These are phyloP conservation scores for Cephus runcator DNA, from an alignment of 2,888 invertebrate species.

Conservation along the genomic window DNA sequence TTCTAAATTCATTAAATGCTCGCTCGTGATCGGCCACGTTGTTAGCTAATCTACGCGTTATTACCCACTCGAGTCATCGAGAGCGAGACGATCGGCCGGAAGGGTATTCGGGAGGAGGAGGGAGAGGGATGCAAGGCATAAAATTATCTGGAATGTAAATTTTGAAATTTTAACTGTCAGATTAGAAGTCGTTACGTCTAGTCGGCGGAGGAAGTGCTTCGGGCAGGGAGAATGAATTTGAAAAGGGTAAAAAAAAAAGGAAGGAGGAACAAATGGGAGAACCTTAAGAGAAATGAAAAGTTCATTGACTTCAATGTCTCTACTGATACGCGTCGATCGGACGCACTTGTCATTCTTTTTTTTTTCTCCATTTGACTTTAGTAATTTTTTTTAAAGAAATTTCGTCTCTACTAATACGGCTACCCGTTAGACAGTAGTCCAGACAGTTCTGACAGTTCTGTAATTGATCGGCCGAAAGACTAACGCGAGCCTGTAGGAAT, in stretches of 20 bases:
- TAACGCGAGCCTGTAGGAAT: slow-evolving; percentile 18
- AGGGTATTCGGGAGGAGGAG: background rate
- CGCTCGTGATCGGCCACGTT: slow-evolving; percentile 7
- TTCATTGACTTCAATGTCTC: slow-evolving; percentile 24
- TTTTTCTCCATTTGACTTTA: background rate
- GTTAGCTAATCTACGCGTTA: slow-evolving; percentile 33
- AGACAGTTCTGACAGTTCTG: slow-evolving; percentile 41
- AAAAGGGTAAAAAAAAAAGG: background rate
- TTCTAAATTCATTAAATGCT: slow-evolving; percentile 35
- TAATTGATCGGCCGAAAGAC: slow-evolving; percentile 38
- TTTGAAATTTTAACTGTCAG: slow-evolving; percentile 19
- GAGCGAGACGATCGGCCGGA: background rate
- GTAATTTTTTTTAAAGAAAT: background rate
- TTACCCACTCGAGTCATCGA: background rate
- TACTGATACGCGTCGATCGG: slow-evolving; percentile 1
- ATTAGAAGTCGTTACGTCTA: slow-evolving; percentile 14
- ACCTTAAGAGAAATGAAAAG: background rate
- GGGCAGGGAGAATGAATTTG: background rate
- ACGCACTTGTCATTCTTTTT: slow-evolving; percentile 2
- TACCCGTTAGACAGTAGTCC: slow-evolving; percentile 26
- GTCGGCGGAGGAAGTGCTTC: slow-evolving; percentile 2
- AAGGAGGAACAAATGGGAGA: slow-evolving; percentile 5
- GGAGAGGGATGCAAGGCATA: background rate
- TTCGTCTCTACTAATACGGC: slow-evolving; percentile 3
- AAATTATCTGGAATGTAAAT: slow-evolving; percentile 21